These are phyloP conservation scores for Danaus chrysippus DNA, from an alignment of 2,888 invertebrate genomes.

Conservation along the genomic window DNA sequence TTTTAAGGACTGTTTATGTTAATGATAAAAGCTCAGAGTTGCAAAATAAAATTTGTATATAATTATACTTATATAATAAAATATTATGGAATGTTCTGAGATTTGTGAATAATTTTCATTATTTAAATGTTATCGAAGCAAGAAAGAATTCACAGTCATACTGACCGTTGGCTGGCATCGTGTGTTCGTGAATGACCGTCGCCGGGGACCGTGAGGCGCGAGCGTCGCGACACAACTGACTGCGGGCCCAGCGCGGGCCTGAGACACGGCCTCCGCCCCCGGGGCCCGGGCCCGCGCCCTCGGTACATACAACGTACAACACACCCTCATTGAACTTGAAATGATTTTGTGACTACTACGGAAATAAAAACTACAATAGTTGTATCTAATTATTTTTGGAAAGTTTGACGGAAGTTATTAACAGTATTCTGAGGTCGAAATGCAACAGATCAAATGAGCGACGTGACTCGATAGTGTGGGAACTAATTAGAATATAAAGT, in stretches of 20 bases:
- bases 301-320: neutral
- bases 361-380: neutral
- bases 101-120: too few relatives aligned
- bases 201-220: conserved; percentile 6
- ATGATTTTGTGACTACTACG: neutral
- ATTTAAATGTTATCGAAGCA: too few relatives aligned
- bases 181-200: conserved; percentile 10
- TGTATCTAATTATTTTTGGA: neutral
- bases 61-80: neutral
- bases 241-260: conserved; percentile 14
- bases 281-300: conserved; percentile 9
- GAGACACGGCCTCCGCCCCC: conserved; percentile 12
- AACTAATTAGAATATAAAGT: neutral
- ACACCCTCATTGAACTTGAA: neutral
- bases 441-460: neutral
- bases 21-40: neutral
- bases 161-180: conserved; percentile 32
- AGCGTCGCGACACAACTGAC: conserved; percentile 12
- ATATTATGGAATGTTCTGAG: neutral
- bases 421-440: neutral
- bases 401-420: conserved; percentile 2
- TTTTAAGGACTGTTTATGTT: conserved; percentile 6
- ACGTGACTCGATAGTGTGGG: neutral
- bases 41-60: neutral
- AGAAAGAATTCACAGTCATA: conserved; percentile 5